Percentiles rank a stretch among this genome's conserved stretches.
Evolutionary conservation across 2,888 invertebrate species (phyloP).

Genomic region (Acanthacorydalis orientalis): DNA sequence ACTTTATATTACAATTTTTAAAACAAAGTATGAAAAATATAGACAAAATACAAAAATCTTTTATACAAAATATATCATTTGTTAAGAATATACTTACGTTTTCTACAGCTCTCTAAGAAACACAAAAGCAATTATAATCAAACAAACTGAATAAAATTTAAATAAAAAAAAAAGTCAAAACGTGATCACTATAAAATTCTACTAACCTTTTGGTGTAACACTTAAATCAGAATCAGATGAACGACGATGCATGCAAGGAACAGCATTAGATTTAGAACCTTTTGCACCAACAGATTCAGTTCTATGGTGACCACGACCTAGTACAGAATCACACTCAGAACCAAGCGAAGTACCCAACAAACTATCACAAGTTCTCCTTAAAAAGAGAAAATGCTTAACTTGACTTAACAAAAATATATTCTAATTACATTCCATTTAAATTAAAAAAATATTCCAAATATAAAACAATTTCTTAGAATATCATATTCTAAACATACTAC

Average conservation of each 20-base stretch:
- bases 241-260: constrained; percentile 46
- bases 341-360: no score
- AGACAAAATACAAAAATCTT: no score
- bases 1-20: no score
- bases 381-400: no score
- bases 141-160: constrained; percentile 7
- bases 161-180: constrained; percentile 1
- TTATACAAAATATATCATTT: no score
- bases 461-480: no score
- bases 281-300: constrained; percentile 39
- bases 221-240: constrained; percentile 90
- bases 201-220: constrained; percentile 79
- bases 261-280: constrained; percentile 27
- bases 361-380: no score
- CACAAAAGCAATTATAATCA: constrained; percentile 13
- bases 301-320: constrained; percentile 26
- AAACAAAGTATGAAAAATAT: no score
- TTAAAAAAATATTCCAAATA: no score
- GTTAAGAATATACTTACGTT: constrained; percentile 31
- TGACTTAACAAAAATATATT: no score
- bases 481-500: no score
- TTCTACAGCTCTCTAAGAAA: constrained; percentile 34
- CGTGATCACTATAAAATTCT: background rate
- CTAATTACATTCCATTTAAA: no score
- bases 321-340: constrained; percentile 8